Evolutionary conservation across 2,888 invertebrate species (phyloP).

Genomic region (Conomelus anceps): DNA sequence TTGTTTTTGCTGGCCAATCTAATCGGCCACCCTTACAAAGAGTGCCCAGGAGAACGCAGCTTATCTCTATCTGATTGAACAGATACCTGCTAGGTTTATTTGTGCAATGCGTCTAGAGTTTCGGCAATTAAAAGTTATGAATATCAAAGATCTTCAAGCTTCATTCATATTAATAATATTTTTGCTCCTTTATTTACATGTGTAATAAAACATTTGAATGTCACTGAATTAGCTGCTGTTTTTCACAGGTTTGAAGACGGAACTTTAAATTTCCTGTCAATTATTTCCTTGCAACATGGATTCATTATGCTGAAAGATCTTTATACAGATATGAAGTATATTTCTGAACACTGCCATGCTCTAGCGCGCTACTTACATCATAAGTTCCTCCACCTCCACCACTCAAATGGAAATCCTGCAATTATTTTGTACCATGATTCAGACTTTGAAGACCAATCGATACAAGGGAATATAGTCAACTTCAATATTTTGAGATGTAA

Average conservation of each 20-base stretch:
- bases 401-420: constrained; percentile 64
- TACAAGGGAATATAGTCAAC: constrained; percentile 80
- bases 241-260: constrained; percentile 85
- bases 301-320: constrained; percentile 64
- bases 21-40: too few relatives aligned
- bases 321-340: constrained; percentile 56
- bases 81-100: too few relatives aligned
- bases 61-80: too few relatives aligned
- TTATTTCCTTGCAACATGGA: constrained; percentile 73
- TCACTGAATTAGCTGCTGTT: constrained; percentile 6
- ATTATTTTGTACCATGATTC: constrained; percentile 67
- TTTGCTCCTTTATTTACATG: too few relatives aligned
- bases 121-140: constrained; percentile 1
- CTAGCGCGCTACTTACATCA: constrained; percentile 67
- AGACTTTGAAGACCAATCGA: constrained; percentile 51
- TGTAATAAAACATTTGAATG: too few relatives aligned
- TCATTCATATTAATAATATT: too few relatives aligned
- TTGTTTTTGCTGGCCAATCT: too few relatives aligned
- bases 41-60: too few relatives aligned
- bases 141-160: too few relatives aligned
- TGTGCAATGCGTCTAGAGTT: not conserved
- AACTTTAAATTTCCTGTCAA: constrained; percentile 78
- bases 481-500: constrained; percentile 77
- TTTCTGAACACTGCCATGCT: constrained; percentile 66
- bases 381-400: constrained; percentile 55